A percentile compares a stretch with the other conserved stretches of the same genome.
These are phyloP conservation scores for Xanthorhoe spadicearia DNA, from an alignment of 2,888 invertebrate species.

Conservation along the genomic window DNA sequence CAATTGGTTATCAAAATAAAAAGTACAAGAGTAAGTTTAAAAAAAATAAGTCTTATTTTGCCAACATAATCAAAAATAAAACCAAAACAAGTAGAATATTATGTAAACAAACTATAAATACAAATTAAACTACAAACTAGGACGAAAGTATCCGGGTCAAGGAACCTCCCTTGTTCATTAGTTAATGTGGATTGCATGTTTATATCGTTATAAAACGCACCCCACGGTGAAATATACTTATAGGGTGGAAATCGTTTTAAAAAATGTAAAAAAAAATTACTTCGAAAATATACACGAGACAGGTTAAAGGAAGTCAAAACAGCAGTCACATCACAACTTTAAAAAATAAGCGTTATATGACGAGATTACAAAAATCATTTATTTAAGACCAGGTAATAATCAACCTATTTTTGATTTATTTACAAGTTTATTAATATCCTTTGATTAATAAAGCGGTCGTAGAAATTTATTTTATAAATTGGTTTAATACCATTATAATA, in stretches of 20 bases:
- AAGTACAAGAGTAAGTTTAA: no score
- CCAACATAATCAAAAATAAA: not conserved
- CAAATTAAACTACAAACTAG: conserved; percentile 7
- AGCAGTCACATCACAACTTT: no score
- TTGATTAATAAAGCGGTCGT: not conserved
- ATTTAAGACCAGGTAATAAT: no score
- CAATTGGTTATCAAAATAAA: no score
- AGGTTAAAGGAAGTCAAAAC: no score
- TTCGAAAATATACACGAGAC: no score
- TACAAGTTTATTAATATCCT: not conserved
- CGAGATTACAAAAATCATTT: no score
- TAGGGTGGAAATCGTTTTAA: not conserved
- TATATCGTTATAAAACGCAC: conserved; percentile 14
- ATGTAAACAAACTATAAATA: not conserved
- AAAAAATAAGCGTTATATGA: no score
- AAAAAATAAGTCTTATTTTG: no score
- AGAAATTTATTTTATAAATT: no score
- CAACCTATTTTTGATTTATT: no score
- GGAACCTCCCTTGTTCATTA: conserved; percentile 34
- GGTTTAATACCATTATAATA: no score
- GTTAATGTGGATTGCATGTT: conserved; percentile 33
- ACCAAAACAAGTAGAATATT: not conserved
- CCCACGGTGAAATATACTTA: conserved; percentile 2
- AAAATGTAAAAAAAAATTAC: not conserved
- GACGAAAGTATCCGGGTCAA: conserved; percentile 33